These are phyloP conservation scores for Maniola jurtina DNA, from an alignment of 1,140 invertebrate genomes.

Conservation along the genomic window DNA sequence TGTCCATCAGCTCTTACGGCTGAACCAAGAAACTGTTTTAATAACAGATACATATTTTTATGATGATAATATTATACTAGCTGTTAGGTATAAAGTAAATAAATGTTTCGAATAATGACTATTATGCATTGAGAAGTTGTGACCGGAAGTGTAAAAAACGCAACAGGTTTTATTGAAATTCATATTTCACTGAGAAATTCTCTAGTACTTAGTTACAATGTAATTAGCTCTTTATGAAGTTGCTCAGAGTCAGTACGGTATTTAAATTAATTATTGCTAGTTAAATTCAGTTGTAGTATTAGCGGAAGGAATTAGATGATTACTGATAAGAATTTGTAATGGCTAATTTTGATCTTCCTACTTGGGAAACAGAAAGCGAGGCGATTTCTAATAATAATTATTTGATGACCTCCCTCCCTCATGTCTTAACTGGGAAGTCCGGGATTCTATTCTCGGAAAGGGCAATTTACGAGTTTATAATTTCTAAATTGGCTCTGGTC, in stretches of 20 bases:
- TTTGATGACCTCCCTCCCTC: too few species aligned
- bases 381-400: not conserved
- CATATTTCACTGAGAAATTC: not conserved
- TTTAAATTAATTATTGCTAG: not conserved
- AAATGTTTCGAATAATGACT: too few species aligned
- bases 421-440: too few species aligned
- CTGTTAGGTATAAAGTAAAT: too few species aligned
- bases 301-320: not conserved
- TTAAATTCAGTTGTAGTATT: not conserved
- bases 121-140: too few species aligned
- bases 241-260: not conserved
- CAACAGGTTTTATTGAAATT: not conserved
- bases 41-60: too few species aligned
- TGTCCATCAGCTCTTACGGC: too few species aligned
- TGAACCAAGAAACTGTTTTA: too few species aligned
- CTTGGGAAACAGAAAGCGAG: not conserved
- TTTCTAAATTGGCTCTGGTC: too few species aligned
- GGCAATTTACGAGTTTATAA: too few species aligned
- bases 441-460: too few species aligned
- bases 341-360: constrained; percentile 8
- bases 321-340: not conserved
- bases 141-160: not conserved
- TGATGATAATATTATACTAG: too few species aligned
- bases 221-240: not conserved
- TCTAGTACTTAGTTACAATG: not conserved